phyloP scores from a whole-genome alignment of 1,140 invertebrate species.

The Euschistus heros region DNA sequence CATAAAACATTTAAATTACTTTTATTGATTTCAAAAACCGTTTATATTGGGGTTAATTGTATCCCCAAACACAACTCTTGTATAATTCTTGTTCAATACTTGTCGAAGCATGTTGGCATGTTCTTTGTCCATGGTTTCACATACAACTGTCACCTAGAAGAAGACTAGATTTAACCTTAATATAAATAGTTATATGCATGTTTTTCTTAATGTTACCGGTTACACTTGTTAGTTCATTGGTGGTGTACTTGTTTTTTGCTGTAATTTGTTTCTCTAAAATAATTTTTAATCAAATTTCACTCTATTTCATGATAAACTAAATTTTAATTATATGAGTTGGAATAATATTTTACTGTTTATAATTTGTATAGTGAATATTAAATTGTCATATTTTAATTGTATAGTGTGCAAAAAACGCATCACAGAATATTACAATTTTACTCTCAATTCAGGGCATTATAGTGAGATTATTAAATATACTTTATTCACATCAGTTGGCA shows the following conservation, averaged over 20 bases:
- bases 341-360: too few species aligned
- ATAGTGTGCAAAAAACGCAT: too few species aligned
- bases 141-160: constrained; percentile 64
- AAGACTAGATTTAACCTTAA: constrained; percentile 13
- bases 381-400: too few species aligned
- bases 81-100: constrained; percentile 48
- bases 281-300: neutral
- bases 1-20: too few species aligned
- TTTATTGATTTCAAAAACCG: neutral
- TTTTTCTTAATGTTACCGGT: neutral
- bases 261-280: neutral
- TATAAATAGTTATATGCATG: constrained; percentile 9
- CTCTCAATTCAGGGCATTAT: too few species aligned
- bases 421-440: too few species aligned
- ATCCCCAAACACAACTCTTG: constrained; percentile 29
- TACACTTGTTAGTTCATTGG: neutral
- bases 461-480: too few species aligned
- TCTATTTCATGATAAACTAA: too few species aligned
- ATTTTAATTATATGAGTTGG: too few species aligned
- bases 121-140: constrained; percentile 69
- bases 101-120: constrained; percentile 58
- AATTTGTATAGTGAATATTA: too few species aligned
- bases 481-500: too few species aligned
- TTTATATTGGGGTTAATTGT: constrained; percentile 20
- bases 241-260: constrained; percentile 2